A percentile compares a stretch with the other conserved stretches of the same genome.
These are phyloP conservation scores for Thermophis baileyi DNA, from an alignment of 2,113 vertebrate species.

Conservation along the genomic window DNA sequence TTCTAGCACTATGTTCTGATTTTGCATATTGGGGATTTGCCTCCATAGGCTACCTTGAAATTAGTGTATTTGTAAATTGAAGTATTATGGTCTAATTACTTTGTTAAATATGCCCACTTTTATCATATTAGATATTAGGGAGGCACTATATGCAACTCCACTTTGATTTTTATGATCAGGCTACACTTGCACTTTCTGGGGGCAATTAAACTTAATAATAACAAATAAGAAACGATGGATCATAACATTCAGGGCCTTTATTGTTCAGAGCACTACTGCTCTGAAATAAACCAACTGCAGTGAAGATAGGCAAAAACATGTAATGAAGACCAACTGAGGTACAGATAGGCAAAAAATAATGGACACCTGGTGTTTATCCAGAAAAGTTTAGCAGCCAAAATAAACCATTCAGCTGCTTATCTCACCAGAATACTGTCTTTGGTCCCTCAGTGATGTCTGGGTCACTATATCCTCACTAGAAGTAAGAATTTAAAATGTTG, in stretches of 20 bases:
- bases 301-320: background rate
- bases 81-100: background rate
- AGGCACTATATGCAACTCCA: background rate
- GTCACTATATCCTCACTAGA: background rate
- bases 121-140: background rate
- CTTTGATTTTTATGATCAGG: background rate
- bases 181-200: background rate
- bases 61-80: background rate
- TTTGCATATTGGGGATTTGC: background rate
- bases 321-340: background rate
- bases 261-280: background rate
- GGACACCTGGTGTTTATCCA: background rate
- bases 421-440: background rate
- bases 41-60: background rate
- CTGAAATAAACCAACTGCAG: background rate
- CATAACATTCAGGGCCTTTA: background rate
- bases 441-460: background rate
- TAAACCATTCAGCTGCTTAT: background rate
- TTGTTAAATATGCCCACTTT: background rate
- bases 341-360: background rate
- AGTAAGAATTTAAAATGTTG: background rate
- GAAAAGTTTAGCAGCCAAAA: background rate
- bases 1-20: background rate
- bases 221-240: background rate
- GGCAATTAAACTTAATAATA: background rate